Evolutionary conservation across 2,888 invertebrate species (phyloP), one percentile per base, ranked within the genome.

Genomic region (Chloroclysta siterata): DNA sequence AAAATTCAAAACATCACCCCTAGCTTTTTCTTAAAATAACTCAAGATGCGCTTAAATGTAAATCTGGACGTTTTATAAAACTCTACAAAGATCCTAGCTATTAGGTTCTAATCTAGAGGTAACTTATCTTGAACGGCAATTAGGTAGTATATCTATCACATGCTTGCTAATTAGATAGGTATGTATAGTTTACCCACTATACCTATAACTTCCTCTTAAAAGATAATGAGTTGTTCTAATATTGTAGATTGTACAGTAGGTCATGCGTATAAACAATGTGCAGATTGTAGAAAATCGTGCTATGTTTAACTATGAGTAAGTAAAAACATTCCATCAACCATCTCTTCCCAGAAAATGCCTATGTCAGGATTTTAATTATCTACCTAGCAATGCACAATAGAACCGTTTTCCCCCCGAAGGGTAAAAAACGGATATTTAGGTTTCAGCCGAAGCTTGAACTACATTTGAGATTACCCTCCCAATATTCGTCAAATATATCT

Each of bases 261-360:
- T 70, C 66, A 65, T 65, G 56, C 60, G 39, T 63, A 36, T 44
- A 62, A 59, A 58, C 36, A 39, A 39, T 11, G 36, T 39, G 36
- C 63, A 62, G 58, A 61, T 56, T 58, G 33, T 57, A 53, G 48
- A 48, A 46, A 60, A 42, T 47, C 53, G 29, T 52, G 51, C 28
- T 52, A 56, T 56, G 47, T 53, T 36, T 36, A 7, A 46, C 33
- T 53, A 44, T 47, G 50, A 14, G 41, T 44, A 36, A 51, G 50
- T 54, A 54, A 54, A 51, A 46, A 51, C 15, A 51, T 44, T 60
- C 7, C 42, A 17, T 51, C 11, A 10, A 15, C 13, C 28, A 14
- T 39, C n/a, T 47, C n/a, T 47, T 47, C 22, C 14, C 3, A 15
- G 44, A 48, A 55, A 28, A 28, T 50, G 17, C 17, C 6, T 33